phyloP scores from a whole-genome alignment of 2,797 vertebrate species.

The Acanthornis magna region DNA sequence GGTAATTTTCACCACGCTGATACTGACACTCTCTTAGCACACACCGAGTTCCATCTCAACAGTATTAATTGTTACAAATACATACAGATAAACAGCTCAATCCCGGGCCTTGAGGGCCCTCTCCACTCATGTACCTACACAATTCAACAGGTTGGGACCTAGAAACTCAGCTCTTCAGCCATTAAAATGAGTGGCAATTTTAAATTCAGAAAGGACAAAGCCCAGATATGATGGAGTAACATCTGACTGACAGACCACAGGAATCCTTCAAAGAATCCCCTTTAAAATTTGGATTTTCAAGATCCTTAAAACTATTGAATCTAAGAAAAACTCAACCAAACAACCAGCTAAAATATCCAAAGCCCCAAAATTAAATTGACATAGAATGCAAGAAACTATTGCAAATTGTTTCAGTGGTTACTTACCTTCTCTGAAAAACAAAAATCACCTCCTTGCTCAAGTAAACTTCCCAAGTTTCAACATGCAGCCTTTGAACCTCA shows the following conservation, averaged over 20 bases:
- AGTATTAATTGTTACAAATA: constrained; percentile 25
- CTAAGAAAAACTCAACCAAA: background rate
- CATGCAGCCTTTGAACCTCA: background rate
- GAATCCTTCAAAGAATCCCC: background rate
- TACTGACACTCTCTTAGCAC: background rate
- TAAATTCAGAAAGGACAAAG: background rate
- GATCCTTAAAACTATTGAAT: background rate
- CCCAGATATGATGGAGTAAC: background rate
- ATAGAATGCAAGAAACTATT: background rate
- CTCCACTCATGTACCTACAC: background rate
- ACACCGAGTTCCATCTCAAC: background rate
- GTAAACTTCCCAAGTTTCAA: background rate
- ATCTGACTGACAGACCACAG: background rate
- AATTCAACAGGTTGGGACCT: background rate
- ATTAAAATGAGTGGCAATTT: background rate
- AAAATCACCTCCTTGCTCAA: background rate
- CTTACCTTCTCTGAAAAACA: background rate
- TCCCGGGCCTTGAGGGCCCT: background rate
- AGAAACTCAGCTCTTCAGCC: background rate
- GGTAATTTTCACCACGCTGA: background rate
- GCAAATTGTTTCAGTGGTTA: background rate
- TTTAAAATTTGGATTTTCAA: background rate
- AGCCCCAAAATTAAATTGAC: background rate
- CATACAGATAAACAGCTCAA: background rate
- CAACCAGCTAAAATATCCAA: background rate